phyloP scores from a whole-genome alignment of 2,797 vertebrate genomes.

The Enteromius thamalakanensis region DNA sequence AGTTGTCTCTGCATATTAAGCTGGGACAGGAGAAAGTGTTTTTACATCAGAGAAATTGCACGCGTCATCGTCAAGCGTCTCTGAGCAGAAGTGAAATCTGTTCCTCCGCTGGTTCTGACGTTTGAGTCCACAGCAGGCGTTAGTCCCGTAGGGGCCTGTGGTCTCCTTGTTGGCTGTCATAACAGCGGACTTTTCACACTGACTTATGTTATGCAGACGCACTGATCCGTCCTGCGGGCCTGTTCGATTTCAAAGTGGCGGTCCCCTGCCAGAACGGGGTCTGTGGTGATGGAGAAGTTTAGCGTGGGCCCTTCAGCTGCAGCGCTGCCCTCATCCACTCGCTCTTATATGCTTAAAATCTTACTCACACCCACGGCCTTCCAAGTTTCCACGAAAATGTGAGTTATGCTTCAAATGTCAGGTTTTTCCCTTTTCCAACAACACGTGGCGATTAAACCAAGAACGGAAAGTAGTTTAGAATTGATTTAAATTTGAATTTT shows the following conservation, averaged over 20 bases:
- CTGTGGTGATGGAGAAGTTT: slow-evolving; percentile 41
- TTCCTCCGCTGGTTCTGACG: slow-evolving; percentile 10
- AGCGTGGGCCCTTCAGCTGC: slow-evolving; percentile 2
- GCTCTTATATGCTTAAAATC: slow-evolving; percentile 47
- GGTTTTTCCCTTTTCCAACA: slow-evolving; percentile 57
- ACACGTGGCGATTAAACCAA: slow-evolving; percentile 53
- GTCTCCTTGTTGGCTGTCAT: slow-evolving; percentile 45
- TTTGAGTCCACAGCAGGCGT: slow-evolving; percentile 30
- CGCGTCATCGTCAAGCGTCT: slow-evolving; percentile 1
- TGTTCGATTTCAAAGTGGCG: slow-evolving; percentile 44
- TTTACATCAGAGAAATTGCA: slow-evolving; percentile 2
- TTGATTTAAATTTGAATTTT: slow-evolving; percentile 18
- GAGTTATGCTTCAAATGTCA: slow-evolving; percentile 60
- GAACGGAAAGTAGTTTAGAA: slow-evolving; percentile 42
- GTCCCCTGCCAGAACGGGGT: slow-evolving; percentile 39
- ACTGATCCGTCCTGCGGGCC: slow-evolving; percentile 43
- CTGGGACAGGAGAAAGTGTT: background rate
- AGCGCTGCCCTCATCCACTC: slow-evolving; percentile 31
- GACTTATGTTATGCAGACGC: slow-evolving; percentile 43
- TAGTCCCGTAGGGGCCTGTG: slow-evolving; percentile 36
- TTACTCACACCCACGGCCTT: slow-evolving; percentile 43
- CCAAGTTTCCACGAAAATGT: slow-evolving; percentile 61
- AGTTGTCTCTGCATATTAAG: slow-evolving; percentile 1
- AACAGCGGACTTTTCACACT: slow-evolving; percentile 42
- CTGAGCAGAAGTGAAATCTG: slow-evolving; percentile 33